Base-by-base conservation (phyloP, 1,140 invertebrate species). In the Penaeus indicus region DNA sequence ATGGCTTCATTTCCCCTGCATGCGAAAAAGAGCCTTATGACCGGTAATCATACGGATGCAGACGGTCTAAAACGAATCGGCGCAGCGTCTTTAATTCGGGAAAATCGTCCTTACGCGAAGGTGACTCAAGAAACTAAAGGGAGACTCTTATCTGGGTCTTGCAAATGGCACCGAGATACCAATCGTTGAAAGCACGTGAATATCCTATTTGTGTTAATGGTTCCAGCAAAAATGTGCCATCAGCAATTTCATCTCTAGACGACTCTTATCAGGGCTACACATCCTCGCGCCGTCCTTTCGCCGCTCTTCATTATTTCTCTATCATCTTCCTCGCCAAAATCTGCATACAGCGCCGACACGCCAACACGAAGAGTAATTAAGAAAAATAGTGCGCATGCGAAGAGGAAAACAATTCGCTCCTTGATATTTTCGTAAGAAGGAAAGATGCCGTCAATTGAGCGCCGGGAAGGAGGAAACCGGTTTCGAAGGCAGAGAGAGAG, bases 91-190 rank as follows among this genome's bases (percentile, higher is more conserved):
- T 54, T 11, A 54, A 54, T 54, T 54, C 54, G 54, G 54, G 54
- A 54, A 54, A 54, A 54, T 11, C 54, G 54, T 16, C 54, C 54
- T 54, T 54, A 54, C 54, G 54, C 54, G 11, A 54, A 54, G 54
- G 54, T 54, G 54, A 54, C 54, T 54, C 54, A 54, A 54, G 54
- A 54, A 54, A 54, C 54, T 54, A 54, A 54, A 54, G 82, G 27
- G 19, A 67, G 82, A 64, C n/a, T 62, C 54, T 85, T 85, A 85
- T 85, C 84, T 22, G 22, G 64, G 54, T 78, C 72, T 81, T 85
- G 84, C 84, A 61, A 27, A 38, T 78, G 84, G 78, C 72, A 85
- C 84, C 32, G 62, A 85, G 84, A 78, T 85, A 78, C 72, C 72
- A 78, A 85, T 85, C 84, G 72, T 62, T 61, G 11, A 47, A 42